Conservation (phyloP, 2,113 vertebrate genomes). For the Otocyon megalotis region DNA sequence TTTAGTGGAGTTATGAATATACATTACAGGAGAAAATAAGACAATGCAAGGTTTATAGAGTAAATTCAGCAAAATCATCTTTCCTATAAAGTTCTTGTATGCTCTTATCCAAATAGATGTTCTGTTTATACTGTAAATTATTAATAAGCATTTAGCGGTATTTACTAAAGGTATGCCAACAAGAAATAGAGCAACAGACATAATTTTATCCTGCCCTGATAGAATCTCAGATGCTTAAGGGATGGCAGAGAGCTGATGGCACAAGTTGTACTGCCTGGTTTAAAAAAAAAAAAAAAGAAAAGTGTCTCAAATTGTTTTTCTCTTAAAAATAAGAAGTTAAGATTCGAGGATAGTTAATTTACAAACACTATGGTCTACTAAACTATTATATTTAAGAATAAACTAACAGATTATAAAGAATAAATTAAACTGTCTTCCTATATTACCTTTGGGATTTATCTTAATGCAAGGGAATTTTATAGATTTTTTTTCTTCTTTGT, state of each 20-base stretch:
- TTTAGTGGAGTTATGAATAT: conserved; percentile 26
- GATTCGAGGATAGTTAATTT: neutral
- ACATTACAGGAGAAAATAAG: neutral
- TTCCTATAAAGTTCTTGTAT: neutral
- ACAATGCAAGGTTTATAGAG: neutral
- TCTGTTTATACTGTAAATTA: neutral
- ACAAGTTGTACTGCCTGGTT: neutral
- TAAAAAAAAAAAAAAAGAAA: neutral
- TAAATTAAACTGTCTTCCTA: neutral
- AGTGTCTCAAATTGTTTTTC: neutral
- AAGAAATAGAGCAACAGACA: neutral
- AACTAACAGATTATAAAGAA: conserved; percentile 17
- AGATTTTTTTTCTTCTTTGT: neutral
- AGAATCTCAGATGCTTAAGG: neutral
- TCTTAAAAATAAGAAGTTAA: neutral
- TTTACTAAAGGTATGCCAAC: neutral
- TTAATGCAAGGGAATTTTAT: neutral
- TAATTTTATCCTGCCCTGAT: neutral
- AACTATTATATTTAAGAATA: conserved; percentile 33
- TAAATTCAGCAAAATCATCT: conserved; percentile 25
- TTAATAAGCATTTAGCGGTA: neutral
- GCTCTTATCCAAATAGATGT: neutral
- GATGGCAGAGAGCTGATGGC: neutral
- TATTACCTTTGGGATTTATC: neutral
- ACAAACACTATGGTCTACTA: neutral